Evolutionary conservation across 2,888 invertebrate genomes (phyloP), one percentile per base, ranked within the genome.

Genomic region (Himalopsyche tibetana): DNA sequence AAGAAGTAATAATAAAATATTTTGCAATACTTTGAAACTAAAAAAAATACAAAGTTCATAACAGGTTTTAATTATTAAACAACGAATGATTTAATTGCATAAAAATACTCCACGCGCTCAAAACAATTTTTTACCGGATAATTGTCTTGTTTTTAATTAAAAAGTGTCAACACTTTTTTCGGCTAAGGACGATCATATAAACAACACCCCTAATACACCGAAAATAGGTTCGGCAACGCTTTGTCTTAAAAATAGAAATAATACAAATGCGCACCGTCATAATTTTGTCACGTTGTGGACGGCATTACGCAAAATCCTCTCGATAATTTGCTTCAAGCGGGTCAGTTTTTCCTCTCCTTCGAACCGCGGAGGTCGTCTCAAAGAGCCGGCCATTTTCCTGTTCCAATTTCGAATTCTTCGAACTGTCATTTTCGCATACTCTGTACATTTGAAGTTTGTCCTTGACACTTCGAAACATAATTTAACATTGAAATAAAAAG

Each of bases 181-280:
- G 9, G 19, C 6, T 2, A 1, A 6, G 9, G 63, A 0, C 19
- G 51, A 51, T 51, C 12, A 19, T 19, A 19, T 19, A 19, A 19
- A 9, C 8, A n/a, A 11, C 19, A 19, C 63, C 63, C 63, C 8
- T 63, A 63, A 63, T 63, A 63, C 6, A 19, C 63, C 19, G 3
- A 28, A 63, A 63, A 63, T 63, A 63, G 11, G 2, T 63, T 19
- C n/a, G n/a, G 55, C 12, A 55, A 55, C n/a, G 56, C 17, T 56
- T 56, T 4, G 19, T 63, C 11, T 63, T 63, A 63, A 63, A 63
- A 63, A 63, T 63, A 63, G 28, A 63, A n/a, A 56, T 56, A 56
- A 56, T 19, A 19, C 56, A n/a, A 12, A 55, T 11, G 8, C 15
- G n/a, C 1, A 51, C 0, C n/a, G 19, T 19, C 28, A 63, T 63